phyloP scores from a whole-genome alignment of 2,797 vertebrate species.

The Malurus leucopterus region DNA sequence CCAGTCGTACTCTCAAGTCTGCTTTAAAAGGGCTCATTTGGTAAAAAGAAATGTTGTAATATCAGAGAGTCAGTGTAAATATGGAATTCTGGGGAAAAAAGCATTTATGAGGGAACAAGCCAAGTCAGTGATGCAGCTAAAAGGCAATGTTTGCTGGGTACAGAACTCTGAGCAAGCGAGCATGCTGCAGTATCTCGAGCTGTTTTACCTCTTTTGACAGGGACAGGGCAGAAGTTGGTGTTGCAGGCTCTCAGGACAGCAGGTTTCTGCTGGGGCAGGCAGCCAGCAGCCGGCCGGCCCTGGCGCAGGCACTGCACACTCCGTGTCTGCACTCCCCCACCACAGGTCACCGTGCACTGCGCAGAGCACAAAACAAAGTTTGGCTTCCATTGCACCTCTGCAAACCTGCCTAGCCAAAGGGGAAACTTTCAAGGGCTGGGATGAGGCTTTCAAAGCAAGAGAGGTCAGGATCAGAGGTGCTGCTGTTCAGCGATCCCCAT shows the following conservation, averaged over 20 bases:
- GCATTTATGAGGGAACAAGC: not conserved
- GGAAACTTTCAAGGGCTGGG: not conserved
- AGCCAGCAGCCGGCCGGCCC: slow-evolving; percentile 81
- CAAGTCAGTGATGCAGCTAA: not conserved
- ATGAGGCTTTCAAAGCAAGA: not conserved
- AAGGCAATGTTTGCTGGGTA: not conserved
- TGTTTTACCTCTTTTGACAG: slow-evolving; percentile 71
- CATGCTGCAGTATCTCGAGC: not conserved
- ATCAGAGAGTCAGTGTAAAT: not conserved
- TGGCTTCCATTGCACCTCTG: not conserved
- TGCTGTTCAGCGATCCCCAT: not conserved
- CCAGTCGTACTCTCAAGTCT: not conserved
- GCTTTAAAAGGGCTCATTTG: not conserved
- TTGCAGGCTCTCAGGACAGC: slow-evolving; percentile 87
- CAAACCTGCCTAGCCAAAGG: not conserved
- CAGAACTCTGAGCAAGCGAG: not conserved
- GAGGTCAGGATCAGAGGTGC: not conserved
- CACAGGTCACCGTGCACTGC: slow-evolving; percentile 93
- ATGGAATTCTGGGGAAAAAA: not conserved
- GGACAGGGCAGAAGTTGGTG: slow-evolving; percentile 89
- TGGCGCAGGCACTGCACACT: slow-evolving; percentile 87
- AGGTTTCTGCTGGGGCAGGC: slow-evolving; percentile 85
- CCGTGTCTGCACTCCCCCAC: slow-evolving; percentile 91
- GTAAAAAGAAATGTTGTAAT: not conserved
- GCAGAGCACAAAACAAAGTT: not conserved